phyloP scores from a whole-genome alignment of 2,113 vertebrate species.

The Psophia crepitans region DNA sequence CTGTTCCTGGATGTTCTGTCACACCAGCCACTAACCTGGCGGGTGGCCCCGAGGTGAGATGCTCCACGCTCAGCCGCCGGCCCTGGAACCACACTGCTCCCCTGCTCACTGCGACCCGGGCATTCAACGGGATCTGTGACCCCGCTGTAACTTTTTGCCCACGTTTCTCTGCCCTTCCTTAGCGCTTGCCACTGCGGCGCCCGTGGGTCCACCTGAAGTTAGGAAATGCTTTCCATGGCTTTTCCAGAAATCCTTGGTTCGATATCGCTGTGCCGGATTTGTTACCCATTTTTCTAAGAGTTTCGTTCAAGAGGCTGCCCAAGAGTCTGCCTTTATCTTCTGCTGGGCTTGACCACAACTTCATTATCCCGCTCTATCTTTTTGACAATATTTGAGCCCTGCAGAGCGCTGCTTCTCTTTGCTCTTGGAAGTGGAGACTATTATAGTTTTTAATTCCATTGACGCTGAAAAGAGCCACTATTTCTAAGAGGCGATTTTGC shows the following conservation, averaged over 20 bases:
- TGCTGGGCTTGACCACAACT: neutral
- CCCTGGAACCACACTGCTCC: too few species aligned
- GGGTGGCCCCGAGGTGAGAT: rapidly evolving
- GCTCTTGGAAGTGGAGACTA: neutral
- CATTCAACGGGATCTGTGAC: too few species aligned
- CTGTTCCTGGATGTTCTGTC: neutral
- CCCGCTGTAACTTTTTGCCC: rapidly evolving
- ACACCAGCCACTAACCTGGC: rapidly evolving
- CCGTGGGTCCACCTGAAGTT: neutral
- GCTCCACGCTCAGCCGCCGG: too few species aligned
- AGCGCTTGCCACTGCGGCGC: rapidly evolving
- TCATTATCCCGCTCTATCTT: neutral
- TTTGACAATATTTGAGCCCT: rapidly evolving
- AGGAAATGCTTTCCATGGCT: rapidly evolving
- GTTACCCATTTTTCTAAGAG: neutral
- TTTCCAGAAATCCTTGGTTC: neutral
- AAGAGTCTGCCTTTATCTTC: neutral
- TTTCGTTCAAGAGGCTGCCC: neutral
- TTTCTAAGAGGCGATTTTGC: neutral
- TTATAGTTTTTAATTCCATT: neutral
- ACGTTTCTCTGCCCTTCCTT: rapidly evolving
- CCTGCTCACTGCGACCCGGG: too few species aligned
- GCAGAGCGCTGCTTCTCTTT: neutral
- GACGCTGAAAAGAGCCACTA: neutral
- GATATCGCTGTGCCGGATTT: neutral